A percentile compares a stretch with the other conserved stretches of the same genome.
Evolutionary conservation across 2,113 vertebrate species (phyloP).

Genomic region (Zosterops japonicus): DNA sequence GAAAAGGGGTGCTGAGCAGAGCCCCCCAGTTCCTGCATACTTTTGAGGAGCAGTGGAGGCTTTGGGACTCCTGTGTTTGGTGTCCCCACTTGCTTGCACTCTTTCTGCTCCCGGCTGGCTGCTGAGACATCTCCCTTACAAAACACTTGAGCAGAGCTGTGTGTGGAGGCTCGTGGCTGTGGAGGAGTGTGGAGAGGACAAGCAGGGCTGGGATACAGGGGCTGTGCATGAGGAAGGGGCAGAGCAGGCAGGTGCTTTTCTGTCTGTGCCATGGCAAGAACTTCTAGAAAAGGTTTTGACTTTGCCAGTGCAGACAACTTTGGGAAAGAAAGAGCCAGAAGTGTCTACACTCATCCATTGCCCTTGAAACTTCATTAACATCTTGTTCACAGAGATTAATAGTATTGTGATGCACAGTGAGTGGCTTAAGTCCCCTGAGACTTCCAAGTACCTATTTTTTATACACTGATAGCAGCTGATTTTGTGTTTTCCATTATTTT

Average conservation of each 20-base stretch:
- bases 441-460: neutral
- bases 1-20: neutral
- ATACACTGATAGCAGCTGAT: neutral
- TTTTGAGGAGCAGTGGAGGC: neutral
- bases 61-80: neutral
- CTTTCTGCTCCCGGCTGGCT: neutral
- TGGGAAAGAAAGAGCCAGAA: neutral
- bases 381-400: neutral
- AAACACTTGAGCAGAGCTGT: neutral
- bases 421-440: neutral
- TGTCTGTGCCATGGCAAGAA: neutral
- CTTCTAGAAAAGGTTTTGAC: neutral
- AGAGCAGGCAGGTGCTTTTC: neutral
- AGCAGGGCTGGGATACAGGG: neutral
- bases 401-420: neutral
- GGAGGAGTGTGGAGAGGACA: neutral
- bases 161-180: neutral
- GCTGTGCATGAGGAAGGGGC: fast-evolving
- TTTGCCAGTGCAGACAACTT: neutral
- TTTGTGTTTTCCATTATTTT: neutral
- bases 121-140: neutral
- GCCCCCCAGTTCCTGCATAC: neutral
- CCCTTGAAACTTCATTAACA: neutral
- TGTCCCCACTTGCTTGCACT: neutral
- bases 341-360: neutral